Evolutionary conservation across 1,140 invertebrate species (phyloP).

Genomic region (Hyles vespertilio): DNA sequence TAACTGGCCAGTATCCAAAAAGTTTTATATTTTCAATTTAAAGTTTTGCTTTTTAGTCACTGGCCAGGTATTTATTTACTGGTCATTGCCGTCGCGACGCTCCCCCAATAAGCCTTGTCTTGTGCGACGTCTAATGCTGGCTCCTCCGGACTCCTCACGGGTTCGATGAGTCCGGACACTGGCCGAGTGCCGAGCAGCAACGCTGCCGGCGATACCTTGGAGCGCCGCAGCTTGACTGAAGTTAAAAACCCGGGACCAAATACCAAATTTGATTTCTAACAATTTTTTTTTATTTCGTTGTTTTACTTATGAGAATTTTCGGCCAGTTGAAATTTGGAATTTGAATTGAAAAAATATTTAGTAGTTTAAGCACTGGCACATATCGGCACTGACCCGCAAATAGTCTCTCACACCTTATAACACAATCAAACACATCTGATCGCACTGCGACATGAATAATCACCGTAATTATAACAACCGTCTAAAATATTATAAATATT

Average conservation of each 20-base stretch:
- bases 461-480: constrained; percentile 1
- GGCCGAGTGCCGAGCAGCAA: constrained; percentile 65
- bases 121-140: constrained; percentile 70
- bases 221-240: constrained; percentile 61
- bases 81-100: constrained; percentile 53
- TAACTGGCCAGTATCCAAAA: no score
- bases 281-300: no score
- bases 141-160: constrained; percentile 66
- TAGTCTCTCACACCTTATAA: no score
- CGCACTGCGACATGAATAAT: constrained; percentile 46
- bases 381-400: no score
- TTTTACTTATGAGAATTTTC: not conserved
- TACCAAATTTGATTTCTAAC: not conserved
- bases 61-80: constrained; percentile 31
- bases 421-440: constrained; percentile 47
- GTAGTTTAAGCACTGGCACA: no score
- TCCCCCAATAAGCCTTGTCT: constrained; percentile 71
- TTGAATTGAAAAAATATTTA: no score
- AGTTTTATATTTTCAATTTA: no score
- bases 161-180: constrained; percentile 65
- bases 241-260: not conserved
- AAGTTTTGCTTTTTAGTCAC: no score
- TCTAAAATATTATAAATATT: constrained; percentile 1
- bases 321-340: not conserved
- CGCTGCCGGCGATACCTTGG: constrained; percentile 62